Base-by-base conservation (phyloP, 1,140 invertebrate species). In the Zaprionus lachaisei region DNA sequence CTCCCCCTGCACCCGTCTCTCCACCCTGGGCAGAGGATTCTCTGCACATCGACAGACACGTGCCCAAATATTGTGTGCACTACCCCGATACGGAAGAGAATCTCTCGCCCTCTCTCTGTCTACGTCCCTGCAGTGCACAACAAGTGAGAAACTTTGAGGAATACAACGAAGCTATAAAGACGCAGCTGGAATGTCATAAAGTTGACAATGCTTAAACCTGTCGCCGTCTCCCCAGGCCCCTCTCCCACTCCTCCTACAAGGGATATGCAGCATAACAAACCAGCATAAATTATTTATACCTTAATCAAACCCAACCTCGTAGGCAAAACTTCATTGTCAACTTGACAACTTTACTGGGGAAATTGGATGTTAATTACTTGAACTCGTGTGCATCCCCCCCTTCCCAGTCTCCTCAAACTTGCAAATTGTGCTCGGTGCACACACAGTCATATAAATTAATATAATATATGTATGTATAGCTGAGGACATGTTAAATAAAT, bases 281-380 rank as follows among this genome's bases (percentile, higher is more conserved):
- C 71, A 63, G 71, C 55, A 90, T 89, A 69, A 84, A 89, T 81
- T 89, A 89, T 89, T 89, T 79, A 89, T 70, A 84, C 72, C 85
- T 89, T 89, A 89, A 89, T 89, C 84, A 89, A 72, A 72, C 38
- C 54, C 56, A n/a, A n/a, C 20, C 22, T 34, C n/a, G 41, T 41
- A 22, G 20, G 11, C 38, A 67, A 70, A 81, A 82, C 82, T 85
- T 86, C 80, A 81, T 72, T 86, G 83, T 79, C 83, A 86, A 79
- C 64, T 79, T 83, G 80, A 78, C 65, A 86, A 86, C 77, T 89
- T 78, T 86, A 57, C 31, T 61, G 58, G 20, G 38, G 41, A 80
- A 83, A 89, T 86, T 80, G 72, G 67, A 77, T 83, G 84, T 86
- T 86, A 86, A 86, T 86, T 86, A 86, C 84, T 72, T 31, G 44